Evolutionary conservation across 2,888 invertebrate species (phyloP), one percentile per base, ranked within the genome.

Genomic region (Mythimna impura): DNA sequence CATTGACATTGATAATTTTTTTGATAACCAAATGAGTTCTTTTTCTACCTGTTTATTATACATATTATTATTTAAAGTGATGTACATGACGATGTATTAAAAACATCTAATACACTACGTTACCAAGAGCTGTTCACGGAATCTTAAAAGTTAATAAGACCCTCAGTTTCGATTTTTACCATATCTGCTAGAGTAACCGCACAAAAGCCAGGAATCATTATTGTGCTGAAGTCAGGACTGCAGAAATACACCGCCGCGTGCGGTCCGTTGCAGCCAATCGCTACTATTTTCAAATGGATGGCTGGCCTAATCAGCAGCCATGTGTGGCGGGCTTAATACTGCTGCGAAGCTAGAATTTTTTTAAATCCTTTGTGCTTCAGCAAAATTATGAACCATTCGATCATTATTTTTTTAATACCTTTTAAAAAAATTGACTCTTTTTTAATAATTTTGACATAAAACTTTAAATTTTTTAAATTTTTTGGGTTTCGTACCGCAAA

Each of bases 221-320:
- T 36, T 17, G 22, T 60, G 34, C 22, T 40, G 22, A 40, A 61
- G 12, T 40, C 22, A 40, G 40, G 40, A 61, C 40, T 61, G 61
- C 76, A 76, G n/a, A 25, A 63, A 34, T 34, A 43, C 2, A 52
- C 14, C 14, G 43, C 62, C 43, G 25, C 10, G 5, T 52, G 34
- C 20, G 50, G 79, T 52, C 43, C 14, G 34, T 43, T 34, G 54
- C 14, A 52, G 43, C 61, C 40, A 78, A 78, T 43, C 34, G 34
- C 40, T 71, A 34, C 25, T 30, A 20, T 36, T n/a, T 25, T n/a
- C 52, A 71, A 63, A 72, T 63, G 4, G 9, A 52, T 7, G 40
- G 47, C 30, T 22, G 25, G 22, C 22, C 47, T 78, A 70, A 78
- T 78, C 34, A 78, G 34, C 50, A 57, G 50, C n/a, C n/a, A 50